Percentiles rank a stretch among this genome's conserved stretches.
Evolutionary conservation across 2,888 invertebrate genomes (phyloP).

Genomic region (Therioaphis trifolii): DNA sequence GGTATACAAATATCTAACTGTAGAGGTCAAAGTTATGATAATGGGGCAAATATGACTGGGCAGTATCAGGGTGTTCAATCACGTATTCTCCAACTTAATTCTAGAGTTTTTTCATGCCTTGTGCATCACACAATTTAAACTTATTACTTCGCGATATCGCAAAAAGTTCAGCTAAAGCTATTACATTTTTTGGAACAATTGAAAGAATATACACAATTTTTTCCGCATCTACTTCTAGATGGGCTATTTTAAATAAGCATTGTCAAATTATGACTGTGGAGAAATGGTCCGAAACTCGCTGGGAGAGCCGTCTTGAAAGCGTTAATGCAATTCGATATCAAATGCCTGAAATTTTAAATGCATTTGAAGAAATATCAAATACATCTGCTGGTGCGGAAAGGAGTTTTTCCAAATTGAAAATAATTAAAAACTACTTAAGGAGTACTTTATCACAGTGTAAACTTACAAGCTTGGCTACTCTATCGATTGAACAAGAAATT

Average conservation of each 20-base stretch:
- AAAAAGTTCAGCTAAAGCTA: conserved; percentile 56
- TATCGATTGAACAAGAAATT: no score
- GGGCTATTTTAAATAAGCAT: conserved; percentile 59
- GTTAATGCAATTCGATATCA: conserved; percentile 12
- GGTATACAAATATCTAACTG: conserved; percentile 13
- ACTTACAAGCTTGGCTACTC: no score
- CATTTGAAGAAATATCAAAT: conserved; percentile 20
- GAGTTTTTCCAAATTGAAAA: no score
- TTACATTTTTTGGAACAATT: conserved; percentile 63
- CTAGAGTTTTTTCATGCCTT: conserved; percentile 32
- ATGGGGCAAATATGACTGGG: conserved; percentile 26
- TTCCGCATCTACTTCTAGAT: conserved; percentile 45
- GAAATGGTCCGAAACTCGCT: conserved; percentile 50
- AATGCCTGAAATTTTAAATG: conserved; percentile 13
- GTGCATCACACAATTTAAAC: conserved; percentile 41
- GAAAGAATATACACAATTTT: conserved; percentile 59
- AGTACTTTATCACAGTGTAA: no score
- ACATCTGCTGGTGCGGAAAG: not conserved
- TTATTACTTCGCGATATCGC: conserved; percentile 43
- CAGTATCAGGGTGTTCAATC: conserved; percentile 17
- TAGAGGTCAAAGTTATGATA: conserved; percentile 7
- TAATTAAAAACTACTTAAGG: no score
- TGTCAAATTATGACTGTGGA: conserved; percentile 43
- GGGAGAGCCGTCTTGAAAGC: conserved; percentile 29
- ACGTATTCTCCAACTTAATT: conserved; percentile 6